These are phyloP conservation scores for Hyperoplus lanceolatus DNA, from an alignment of 2,797 vertebrate genomes.

Conservation along the genomic window DNA sequence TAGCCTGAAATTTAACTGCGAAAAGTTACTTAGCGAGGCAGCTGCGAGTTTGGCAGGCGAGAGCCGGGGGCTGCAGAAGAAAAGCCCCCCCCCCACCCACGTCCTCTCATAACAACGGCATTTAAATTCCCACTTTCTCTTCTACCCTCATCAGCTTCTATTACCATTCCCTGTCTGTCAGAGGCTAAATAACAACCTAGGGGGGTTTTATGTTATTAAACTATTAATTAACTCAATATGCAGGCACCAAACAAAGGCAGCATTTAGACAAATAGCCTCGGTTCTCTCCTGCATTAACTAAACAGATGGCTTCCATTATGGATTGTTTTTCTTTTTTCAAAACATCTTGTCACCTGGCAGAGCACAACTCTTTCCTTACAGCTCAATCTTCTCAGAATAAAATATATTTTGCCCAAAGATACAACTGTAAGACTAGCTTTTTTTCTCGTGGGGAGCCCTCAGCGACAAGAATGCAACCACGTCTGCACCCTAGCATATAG, in stretches of 20 bases:
- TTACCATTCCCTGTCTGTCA: slow-evolving; percentile 24
- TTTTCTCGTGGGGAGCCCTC: slow-evolving; percentile 12
- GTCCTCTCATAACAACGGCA: slow-evolving; percentile 38
- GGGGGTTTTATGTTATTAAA: slow-evolving; percentile 29
- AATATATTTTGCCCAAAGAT: neutral
- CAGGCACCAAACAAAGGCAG: slow-evolving; percentile 45
- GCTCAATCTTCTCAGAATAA: slow-evolving; percentile 1
- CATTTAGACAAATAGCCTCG: slow-evolving; percentile 43
- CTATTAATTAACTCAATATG: slow-evolving; percentile 49
- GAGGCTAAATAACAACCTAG: slow-evolving; percentile 28
- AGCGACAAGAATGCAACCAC: slow-evolving; percentile 12
- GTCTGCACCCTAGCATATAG: slow-evolving; percentile 22
- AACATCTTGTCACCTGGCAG: slow-evolving; percentile 55
- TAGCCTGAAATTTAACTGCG: slow-evolving; percentile 72
- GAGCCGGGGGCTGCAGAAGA: slow-evolving; percentile 54
- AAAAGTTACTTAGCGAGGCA: slow-evolving; percentile 80
- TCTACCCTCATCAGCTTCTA: slow-evolving; percentile 43
- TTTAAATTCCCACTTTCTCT: slow-evolving; percentile 50
- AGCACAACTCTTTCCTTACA: slow-evolving; percentile 10
- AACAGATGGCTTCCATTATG: slow-evolving; percentile 79
- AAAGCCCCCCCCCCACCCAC: slow-evolving; percentile 41
- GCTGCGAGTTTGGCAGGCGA: slow-evolving; percentile 81
- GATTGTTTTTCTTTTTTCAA: slow-evolving; percentile 53
- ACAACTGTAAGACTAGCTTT: neutral
- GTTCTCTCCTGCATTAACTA: slow-evolving; percentile 38